Base-by-base conservation (phyloP, 2,113 vertebrate genomes). In the Eudyptes chrysolophus region DNA sequence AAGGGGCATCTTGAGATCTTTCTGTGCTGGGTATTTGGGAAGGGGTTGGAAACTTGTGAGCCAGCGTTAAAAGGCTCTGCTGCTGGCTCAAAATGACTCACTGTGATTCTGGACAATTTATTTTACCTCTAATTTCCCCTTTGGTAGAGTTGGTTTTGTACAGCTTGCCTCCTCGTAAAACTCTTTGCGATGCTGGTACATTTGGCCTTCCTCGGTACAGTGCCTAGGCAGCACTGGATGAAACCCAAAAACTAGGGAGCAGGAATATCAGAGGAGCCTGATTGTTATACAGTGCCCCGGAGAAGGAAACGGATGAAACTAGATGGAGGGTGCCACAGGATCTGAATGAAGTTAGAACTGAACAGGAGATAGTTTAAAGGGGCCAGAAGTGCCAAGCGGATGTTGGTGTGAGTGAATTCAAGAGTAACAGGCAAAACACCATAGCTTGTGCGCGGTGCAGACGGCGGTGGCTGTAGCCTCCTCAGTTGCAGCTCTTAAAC, bases 211-310 rank as follows among this genome's bases (percentile, higher is more conserved):
- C 25, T 81, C 0, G 0, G 24, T 38, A 29, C 32, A 20, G 49
- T 32, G 42, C 32, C 36, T 55, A 44, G 61, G 15, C 30, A 72
- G 46, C 24, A 57, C 42, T 21, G 34, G 71, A 36, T 49, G 29
- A 58, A 84, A 74, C 12, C 17, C 46, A 16, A 19, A 32, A 71
- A 26, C 20, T 6, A 32, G 36, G 58, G 24, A 46, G 13, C 19
- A 32, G 44, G 64, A 24, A 21, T 61, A 25, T 62, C 36, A 32
- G 49, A 70, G 58, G 29, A 71, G 36, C 8, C 32, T 65, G 38
- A 9, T 10, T 25, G 11, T 21, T 55, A 26, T 1, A 25, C 9
- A 17, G n/a, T 27, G 32, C 27, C 20, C 27, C 1, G 2, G 61
- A 62, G 65, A 52, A 94, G 70, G 57, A 60, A 71, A 16, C n/a